Conservation (phyloP, 2,797 vertebrate genomes). For the Thamnophis elegans region DNA sequence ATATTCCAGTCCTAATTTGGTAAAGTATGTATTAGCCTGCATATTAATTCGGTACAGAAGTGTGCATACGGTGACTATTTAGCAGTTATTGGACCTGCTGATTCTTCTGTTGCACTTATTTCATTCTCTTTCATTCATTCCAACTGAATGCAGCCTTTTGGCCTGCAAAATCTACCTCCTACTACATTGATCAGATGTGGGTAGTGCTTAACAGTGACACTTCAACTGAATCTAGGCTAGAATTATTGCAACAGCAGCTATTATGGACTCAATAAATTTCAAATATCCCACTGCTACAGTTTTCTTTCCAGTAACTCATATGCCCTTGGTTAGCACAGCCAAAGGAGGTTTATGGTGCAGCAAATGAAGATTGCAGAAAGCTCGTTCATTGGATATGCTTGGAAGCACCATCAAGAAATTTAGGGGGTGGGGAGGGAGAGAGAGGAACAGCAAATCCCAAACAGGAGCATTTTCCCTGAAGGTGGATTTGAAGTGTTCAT, state of each 20-base stretch:
- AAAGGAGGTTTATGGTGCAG: constrained; percentile 28
- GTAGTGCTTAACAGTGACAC: constrained; percentile 15
- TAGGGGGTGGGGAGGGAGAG: background rate
- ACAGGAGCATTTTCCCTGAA: background rate
- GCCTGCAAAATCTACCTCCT: background rate
- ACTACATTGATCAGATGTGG: background rate
- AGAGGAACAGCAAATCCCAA: constrained; percentile 27
- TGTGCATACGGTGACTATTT: background rate
- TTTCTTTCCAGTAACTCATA: constrained; percentile 38
- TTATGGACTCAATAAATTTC: constrained; percentile 4
- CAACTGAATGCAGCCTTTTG: constrained; percentile 1
- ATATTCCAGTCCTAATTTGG: background rate
- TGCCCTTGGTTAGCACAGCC: constrained; percentile 12
- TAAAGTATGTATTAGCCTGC: background rate
- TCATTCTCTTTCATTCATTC: constrained; percentile 2
- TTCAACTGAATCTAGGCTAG: constrained; percentile 6
- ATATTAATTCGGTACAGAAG: background rate
- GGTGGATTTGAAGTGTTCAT: constrained; percentile 19
- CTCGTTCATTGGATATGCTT: constrained; percentile 21
- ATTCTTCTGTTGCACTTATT: background rate
- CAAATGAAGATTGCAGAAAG: constrained; percentile 32
- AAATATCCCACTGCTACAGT: constrained; percentile 14
- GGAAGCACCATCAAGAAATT: constrained; percentile 26
- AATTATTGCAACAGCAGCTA: constrained; percentile 6
- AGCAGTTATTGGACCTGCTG: background rate